Percentiles rank a stretch among this genome's conserved stretches.
Evolutionary conservation across 30 jellyfish, hydroid and myxozoan species (phyloP).

Genomic region (Sanderia malayensis): DNA sequence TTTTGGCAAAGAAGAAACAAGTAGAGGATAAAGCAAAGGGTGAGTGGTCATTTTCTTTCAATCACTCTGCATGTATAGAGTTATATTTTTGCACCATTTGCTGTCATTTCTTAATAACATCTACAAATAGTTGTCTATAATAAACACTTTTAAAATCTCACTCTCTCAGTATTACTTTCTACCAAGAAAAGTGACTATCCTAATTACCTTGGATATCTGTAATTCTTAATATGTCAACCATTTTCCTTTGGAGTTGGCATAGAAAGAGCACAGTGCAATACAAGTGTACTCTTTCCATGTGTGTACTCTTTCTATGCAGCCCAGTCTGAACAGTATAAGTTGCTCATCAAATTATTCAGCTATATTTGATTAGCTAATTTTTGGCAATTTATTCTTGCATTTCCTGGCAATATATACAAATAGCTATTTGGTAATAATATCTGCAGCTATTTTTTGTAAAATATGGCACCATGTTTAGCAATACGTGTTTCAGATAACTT

Average conservation of each 20-base stretch:
- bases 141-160: not conserved
- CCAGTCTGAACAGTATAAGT: no score
- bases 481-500: not conserved
- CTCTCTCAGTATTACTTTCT: not conserved
- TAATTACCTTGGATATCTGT: not conserved
- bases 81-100: not conserved
- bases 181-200: not conserved
- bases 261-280: not conserved
- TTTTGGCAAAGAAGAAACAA: slow-evolving; percentile 59
- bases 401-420: no score
- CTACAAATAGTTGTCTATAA: not conserved
- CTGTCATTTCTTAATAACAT: not conserved
- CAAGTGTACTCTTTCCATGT: not conserved
- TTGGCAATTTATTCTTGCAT: not conserved
- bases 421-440: not conserved
- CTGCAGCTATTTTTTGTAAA: no score
- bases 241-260: not conserved
- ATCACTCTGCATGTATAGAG: not conserved
- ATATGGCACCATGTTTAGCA: not conserved
- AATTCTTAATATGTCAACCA: not conserved
- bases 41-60: no score
- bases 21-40: slow-evolving; percentile 44
- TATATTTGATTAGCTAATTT: no score
- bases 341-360: not conserved
- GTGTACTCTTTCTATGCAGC: not conserved